Evolutionary conservation across 2,797 vertebrate species (phyloP).

Genomic region (Hippopotamyrus pictus): DNA sequence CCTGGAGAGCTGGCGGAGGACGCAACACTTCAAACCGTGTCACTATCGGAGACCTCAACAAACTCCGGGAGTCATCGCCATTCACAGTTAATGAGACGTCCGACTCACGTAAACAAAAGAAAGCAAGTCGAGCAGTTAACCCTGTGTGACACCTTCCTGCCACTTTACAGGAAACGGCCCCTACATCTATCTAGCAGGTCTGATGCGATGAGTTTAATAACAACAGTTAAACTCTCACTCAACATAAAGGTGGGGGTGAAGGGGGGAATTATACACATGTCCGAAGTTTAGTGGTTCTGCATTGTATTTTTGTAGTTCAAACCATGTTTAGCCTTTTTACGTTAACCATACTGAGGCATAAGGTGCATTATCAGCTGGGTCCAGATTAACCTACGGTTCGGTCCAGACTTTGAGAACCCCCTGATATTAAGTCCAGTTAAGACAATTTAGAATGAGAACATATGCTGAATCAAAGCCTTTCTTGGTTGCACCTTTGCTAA

Average conservation of each 20-base stretch:
- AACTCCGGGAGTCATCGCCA: not conserved
- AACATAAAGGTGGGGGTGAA: not conserved
- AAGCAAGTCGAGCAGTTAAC: constrained; percentile 32
- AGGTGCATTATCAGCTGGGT: not conserved
- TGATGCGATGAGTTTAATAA: not conserved
- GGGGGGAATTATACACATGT: not conserved
- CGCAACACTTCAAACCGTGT: not conserved
- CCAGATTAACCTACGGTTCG: not conserved
- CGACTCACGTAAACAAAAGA: constrained; percentile 26
- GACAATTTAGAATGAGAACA: not conserved
- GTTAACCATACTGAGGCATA: not conserved
- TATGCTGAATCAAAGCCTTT: not conserved
- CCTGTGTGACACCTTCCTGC: constrained; percentile 47
- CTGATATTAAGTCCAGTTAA: not conserved
- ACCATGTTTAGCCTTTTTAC: not conserved
- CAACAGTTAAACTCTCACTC: not conserved
- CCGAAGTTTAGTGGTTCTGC: not conserved
- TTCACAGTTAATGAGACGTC: constrained; percentile 8
- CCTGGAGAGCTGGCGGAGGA: not conserved
- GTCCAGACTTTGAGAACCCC: not conserved
- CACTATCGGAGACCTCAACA: not conserved
- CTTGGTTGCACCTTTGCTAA: not conserved
- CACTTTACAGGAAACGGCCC: not conserved
- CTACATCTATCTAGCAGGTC: not conserved
- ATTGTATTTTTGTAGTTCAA: not conserved